Evolutionary conservation across 2,113 vertebrate species (phyloP), one percentile per base, ranked within the genome.

Genomic region (Amazona guildingii): DNA sequence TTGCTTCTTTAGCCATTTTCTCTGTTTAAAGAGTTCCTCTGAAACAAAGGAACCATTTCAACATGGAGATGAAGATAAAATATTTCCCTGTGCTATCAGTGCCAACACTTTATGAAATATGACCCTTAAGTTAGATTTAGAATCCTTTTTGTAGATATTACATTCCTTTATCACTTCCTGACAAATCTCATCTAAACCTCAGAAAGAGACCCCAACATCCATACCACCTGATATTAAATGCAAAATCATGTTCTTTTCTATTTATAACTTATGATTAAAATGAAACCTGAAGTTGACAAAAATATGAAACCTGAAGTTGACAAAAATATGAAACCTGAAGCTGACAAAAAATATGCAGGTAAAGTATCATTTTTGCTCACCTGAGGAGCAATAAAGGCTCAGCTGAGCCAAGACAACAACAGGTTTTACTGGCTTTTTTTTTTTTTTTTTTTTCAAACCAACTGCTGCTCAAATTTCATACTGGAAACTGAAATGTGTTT

Each of bases 41-140:
- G 88, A 87, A 96, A 59, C 28, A 73, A 68, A 67, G n/a, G 33
- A 80, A 70, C 19, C 41, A 66, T 54, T 83, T 92, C 72, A 62
- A 75, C 41, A 51, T n/a, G 19, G 51, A 73, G 85, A 98, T 97
- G 93, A 94, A 94, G 97, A 96, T 97, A 98, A 98, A 98, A 96
- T 96, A 96, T 96, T 95, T 98, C 96, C 28, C 95, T 97, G 96
- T 84, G 91, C 96, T 98, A 95, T 95, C 93, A 94, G 67, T 93
- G 92, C 93, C 94, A 52, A 37, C 7, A 57, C 9, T 95, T 95
- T 97, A 98, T 92, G 97, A 98, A 98, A 98, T 96, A 97, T n/a
- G 0, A 66, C 97, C 97, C 97, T 98, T 97, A 97, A 55, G 95
- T 97, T 97, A 97, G 93, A 98, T 97, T 98, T 98, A 98, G 92